Evolutionary conservation across 2,797 vertebrate genomes (phyloP).

Genomic region (Craterocephalus amniculus): DNA sequence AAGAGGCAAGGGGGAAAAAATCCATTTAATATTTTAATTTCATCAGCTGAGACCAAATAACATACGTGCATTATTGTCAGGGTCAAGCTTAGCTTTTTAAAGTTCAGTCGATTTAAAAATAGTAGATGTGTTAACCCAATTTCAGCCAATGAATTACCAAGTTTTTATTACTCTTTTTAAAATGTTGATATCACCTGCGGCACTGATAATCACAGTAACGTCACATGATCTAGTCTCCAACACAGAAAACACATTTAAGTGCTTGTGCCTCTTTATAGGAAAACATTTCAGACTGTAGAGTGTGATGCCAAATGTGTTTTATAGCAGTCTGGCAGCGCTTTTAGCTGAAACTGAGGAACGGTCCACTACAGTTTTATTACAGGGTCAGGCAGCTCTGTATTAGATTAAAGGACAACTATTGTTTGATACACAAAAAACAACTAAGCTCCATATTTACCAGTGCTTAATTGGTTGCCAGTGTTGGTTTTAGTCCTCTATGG

Average conservation of each 20-base stretch:
- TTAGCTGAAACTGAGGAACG: conserved; percentile 9
- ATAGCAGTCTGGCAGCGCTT: not conserved
- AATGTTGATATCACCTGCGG: not conserved
- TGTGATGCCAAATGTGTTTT: not conserved
- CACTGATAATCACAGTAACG: not conserved
- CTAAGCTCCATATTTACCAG: conserved; percentile 6
- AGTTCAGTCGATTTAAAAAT: not conserved
- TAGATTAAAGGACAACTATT: conserved; percentile 26
- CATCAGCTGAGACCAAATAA: not conserved
- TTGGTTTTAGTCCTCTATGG: conserved; percentile 7
- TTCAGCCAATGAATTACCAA: not conserved
- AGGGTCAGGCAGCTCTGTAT: conserved; percentile 8
- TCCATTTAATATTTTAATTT: not conserved
- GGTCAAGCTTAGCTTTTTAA: not conserved
- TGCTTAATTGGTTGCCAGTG: conserved; percentile 11
- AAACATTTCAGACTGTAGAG: not conserved
- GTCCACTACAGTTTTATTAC: conserved; percentile 27
- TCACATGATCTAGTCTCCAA: not conserved
- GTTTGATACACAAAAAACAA: conserved; percentile 16
- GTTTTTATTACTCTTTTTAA: not conserved
- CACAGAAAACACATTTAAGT: not conserved
- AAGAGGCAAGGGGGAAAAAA: too few species aligned
- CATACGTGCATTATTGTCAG: not conserved
- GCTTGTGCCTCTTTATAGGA: not conserved
- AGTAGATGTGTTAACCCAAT: not conserved